Evolutionary conservation across 2,888 invertebrate species (phyloP).

Genomic region (Cloeon dipterum): DNA sequence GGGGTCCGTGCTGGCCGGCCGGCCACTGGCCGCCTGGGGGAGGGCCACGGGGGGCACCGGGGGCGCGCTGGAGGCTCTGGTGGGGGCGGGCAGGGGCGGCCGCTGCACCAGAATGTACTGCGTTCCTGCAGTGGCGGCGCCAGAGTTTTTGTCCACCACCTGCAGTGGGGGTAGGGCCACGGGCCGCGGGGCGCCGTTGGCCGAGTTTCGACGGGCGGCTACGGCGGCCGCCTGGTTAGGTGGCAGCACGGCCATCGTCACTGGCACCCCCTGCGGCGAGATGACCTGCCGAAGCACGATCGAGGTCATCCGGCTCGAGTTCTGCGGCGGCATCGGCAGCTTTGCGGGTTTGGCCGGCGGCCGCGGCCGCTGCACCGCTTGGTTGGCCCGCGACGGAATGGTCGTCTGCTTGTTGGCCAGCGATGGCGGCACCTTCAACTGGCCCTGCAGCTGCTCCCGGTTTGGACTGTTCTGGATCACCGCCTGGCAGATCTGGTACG

Average conservation of each 20-base stretch:
- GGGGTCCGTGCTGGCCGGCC: conserved; percentile 36
- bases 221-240: background rate
- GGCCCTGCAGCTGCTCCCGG: conserved; percentile 62
- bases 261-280: conserved; percentile 28
- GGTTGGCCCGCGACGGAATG: conserved; percentile 13
- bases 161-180: conserved; percentile 13
- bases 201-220: background rate
- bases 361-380: conserved; percentile 16
- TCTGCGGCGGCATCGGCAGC: conserved; percentile 13
- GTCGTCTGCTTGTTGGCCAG: conserved; percentile 14
- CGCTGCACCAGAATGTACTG: conserved; percentile 66
- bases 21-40: conserved; percentile 17
- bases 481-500: conserved; percentile 71
- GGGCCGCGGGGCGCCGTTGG: background rate
- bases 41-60: conserved; percentile 17
- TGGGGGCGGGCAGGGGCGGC: conserved; percentile 4
- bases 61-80: conserved; percentile 61
- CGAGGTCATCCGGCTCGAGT: too few relatives aligned
- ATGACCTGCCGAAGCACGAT: conserved; percentile 37
- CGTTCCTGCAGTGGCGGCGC: conserved; percentile 3
- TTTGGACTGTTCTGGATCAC: conserved; percentile 84
- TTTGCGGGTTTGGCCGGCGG: background rate
- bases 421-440: conserved; percentile 68
- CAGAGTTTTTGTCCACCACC: conserved; percentile 36
- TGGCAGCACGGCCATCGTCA: conserved; percentile 28